Conservation (phyloP, 2,888 invertebrate genomes). For the Drosophila kuntzei region DNA sequence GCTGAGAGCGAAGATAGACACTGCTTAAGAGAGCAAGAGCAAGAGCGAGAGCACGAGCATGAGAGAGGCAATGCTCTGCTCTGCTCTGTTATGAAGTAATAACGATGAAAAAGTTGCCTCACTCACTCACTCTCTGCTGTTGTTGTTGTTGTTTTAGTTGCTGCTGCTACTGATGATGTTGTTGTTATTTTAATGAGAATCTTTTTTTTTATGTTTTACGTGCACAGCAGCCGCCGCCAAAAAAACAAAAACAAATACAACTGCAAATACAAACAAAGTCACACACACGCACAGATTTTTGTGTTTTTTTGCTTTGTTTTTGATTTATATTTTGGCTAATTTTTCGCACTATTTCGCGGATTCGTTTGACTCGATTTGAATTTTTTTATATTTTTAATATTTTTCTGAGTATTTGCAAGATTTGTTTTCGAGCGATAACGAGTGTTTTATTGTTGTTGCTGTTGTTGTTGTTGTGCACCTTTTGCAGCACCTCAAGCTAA, state of each 20-base stretch:
- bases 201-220: conserved; percentile 49
- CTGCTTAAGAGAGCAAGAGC: conserved; percentile 23
- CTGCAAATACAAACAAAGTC: conserved; percentile 43
- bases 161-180: conserved; percentile 23
- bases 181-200: conserved; percentile 54
- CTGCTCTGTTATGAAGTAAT: conserved; percentile 71
- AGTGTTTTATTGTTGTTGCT: conserved; percentile 2
- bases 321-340: conserved; percentile 18
- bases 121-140: conserved; percentile 40
- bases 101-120: conserved; percentile 60
- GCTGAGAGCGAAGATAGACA: conserved; percentile 20
- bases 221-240: conserved; percentile 52
- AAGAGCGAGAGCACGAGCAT: conserved; percentile 6
- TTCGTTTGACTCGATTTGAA: conserved; percentile 11
- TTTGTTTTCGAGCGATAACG: conserved; percentile 3
- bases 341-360: conserved; percentile 33
- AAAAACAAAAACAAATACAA: conserved; percentile 20
- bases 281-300: conserved; percentile 27
- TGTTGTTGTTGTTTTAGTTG: not conserved
- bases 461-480: conserved; percentile 35
- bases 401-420: conserved; percentile 12
- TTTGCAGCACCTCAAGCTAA: conserved; percentile 31
- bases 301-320: conserved; percentile 10
- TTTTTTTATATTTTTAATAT: conserved; percentile 5
- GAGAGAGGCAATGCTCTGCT: conserved; percentile 29